Evolutionary conservation across 2,888 invertebrate genomes (phyloP).

Genomic region (Pharmacophagus antenor): DNA sequence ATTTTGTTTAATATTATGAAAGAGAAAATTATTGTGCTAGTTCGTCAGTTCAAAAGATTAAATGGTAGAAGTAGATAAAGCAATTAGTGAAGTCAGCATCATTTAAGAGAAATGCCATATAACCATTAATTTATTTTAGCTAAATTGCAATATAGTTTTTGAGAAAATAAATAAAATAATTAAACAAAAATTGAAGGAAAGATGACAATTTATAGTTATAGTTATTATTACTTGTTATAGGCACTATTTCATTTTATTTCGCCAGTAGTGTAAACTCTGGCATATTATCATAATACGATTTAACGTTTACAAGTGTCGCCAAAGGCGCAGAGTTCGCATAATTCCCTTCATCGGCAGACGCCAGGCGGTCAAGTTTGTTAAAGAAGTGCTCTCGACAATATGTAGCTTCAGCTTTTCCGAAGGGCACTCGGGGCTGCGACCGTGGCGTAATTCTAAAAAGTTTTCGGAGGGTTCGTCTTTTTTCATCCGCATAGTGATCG

Average conservation of each 20-base stretch:
- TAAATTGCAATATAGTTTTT: background rate
- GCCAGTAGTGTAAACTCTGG: conserved; percentile 21
- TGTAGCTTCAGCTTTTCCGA: conserved; percentile 60
- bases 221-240: background rate
- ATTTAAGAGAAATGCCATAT: conserved; percentile 18
- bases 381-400: conserved; percentile 54
- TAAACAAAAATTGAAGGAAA: no score
- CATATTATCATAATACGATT: conserved; percentile 31
- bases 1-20: background rate
- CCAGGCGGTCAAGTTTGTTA: conserved; percentile 70
- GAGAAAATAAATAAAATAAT: no score
- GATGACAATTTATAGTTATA: no score
- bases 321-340: conserved; percentile 60
- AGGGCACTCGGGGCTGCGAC: conserved; percentile 55
- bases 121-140: background rate
- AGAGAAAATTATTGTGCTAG: background rate
- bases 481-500: conserved; percentile 53
- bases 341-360: conserved; percentile 51
- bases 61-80: conserved; percentile 35
- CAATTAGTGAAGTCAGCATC: conserved; percentile 13
- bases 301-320: conserved; percentile 33
- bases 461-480: conserved; percentile 57
- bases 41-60: background rate
- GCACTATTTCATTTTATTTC: background rate
- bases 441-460: conserved; percentile 49